Percentiles rank a stretch among this genome's conserved stretches.
Evolutionary conservation across 2,888 invertebrate genomes (phyloP).

Genomic region (Stenodera caucasica): DNA sequence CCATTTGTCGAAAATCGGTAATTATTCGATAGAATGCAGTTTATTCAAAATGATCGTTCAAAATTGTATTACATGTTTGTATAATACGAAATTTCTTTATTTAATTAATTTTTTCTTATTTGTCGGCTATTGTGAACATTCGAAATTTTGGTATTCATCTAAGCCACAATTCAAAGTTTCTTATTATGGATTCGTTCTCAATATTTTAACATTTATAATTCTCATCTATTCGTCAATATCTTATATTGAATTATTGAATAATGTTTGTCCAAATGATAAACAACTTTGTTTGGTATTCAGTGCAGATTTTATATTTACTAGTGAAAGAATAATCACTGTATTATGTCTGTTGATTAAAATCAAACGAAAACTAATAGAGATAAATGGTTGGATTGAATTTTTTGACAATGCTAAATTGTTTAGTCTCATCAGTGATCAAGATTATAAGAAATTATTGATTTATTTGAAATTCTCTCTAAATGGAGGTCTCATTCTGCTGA

Average conservation of each 20-base stretch:
- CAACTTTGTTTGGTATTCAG: conserved; percentile 10
- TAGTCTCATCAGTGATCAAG: background rate
- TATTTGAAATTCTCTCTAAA: background rate
- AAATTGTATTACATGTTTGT: too few species aligned
- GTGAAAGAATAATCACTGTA: too few species aligned
- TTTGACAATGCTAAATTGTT: background rate
- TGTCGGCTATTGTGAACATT: conserved; percentile 21
- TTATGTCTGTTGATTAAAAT: background rate
- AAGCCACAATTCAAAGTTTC: conserved; percentile 8
- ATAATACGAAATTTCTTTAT: too few species aligned
- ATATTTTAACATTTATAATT: background rate
- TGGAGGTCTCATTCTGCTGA: background rate
- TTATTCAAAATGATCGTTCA: too few species aligned
- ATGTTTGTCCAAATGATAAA: conserved; percentile 7
- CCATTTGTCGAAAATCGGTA: too few species aligned
- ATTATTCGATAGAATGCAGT: too few species aligned
- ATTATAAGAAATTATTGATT: background rate
- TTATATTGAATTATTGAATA: background rate
- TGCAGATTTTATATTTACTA: background rate
- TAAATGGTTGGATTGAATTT: conserved; percentile 2
- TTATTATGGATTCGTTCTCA: background rate
- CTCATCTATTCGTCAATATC: background rate
- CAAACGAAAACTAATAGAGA: background rate
- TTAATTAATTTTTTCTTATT: background rate
- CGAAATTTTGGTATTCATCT: conserved; percentile 9